phyloP scores from a whole-genome alignment of 2,797 vertebrate species.

The Podargus strigoides region DNA sequence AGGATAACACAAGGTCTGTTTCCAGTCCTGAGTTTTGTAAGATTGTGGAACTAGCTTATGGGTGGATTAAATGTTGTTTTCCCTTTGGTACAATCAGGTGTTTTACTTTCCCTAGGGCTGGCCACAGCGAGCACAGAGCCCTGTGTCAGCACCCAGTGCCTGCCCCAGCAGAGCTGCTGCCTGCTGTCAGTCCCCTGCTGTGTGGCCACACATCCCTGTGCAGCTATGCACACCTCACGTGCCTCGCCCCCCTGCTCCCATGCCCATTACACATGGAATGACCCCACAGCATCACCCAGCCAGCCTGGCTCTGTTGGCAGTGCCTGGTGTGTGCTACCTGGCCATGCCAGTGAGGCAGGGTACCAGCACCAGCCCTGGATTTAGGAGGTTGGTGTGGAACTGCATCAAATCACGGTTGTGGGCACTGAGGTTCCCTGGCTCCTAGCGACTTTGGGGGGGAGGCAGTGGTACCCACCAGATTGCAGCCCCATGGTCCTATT shows the following conservation, averaged over 20 bases:
- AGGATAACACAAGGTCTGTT: neutral
- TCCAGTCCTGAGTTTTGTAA: neutral
- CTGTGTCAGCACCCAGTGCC: accelerated
- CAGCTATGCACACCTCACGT: neutral
- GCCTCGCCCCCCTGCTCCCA: neutral
- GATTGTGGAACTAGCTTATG: neutral
- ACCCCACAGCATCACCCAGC: neutral
- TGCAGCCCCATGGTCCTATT: neutral
- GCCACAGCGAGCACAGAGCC: neutral
- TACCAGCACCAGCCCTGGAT: neutral
- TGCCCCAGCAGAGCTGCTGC: neutral
- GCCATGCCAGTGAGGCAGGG: neutral
- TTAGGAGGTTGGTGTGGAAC: neutral
- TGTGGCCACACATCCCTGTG: accelerated
- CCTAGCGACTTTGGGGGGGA: accelerated
- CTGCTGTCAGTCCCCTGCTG: neutral
- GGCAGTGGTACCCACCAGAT: neutral
- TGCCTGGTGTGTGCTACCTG: accelerated
- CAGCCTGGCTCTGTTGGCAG: accelerated
- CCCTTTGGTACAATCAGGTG: accelerated
- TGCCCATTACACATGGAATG: accelerated
- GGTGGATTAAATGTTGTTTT: neutral
- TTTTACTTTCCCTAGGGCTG: neutral
- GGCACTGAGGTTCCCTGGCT: neutral
- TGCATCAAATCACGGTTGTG: accelerated